Conservation (phyloP, 2,888 invertebrate species). For the Limenitis camilla region DNA sequence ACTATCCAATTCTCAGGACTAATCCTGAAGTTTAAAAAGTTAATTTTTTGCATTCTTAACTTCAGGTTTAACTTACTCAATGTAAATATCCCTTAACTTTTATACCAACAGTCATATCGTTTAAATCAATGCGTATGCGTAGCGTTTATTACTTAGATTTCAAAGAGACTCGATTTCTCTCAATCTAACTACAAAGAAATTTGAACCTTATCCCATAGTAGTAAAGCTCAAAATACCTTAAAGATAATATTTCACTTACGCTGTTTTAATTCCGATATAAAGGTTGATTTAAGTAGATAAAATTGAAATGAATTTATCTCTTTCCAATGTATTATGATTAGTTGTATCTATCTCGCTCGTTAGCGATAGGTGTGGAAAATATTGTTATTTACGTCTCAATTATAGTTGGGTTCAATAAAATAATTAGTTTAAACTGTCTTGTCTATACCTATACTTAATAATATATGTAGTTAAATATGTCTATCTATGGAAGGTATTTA, state of each 20-base stretch:
- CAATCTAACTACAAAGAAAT: slow-evolving; percentile 20
- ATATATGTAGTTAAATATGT: slow-evolving; percentile 8
- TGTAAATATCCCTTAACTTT: neutral
- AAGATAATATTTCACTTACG: slow-evolving; percentile 7
- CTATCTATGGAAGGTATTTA: slow-evolving; percentile 5
- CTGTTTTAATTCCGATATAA: slow-evolving; percentile 10
- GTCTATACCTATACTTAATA: too few species aligned
- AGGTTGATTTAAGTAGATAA: slow-evolving; percentile 36
- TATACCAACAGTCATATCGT: slow-evolving; percentile 34
- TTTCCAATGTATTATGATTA: slow-evolving; percentile 31
- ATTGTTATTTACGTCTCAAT: slow-evolving; percentile 35
- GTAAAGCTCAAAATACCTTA: slow-evolving; percentile 19
- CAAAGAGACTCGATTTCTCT: slow-evolving; percentile 43
- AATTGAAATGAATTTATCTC: slow-evolving; percentile 36
- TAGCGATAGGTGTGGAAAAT: slow-evolving; percentile 25
- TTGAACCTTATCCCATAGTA: neutral
- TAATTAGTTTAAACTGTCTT: slow-evolving; percentile 23
- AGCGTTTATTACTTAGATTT: slow-evolving; percentile 48
- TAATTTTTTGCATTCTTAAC: too few species aligned
- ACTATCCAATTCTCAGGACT: too few species aligned
- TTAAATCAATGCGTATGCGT: slow-evolving; percentile 50
- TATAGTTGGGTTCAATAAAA: slow-evolving; percentile 27
- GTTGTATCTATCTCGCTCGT: slow-evolving; percentile 27
- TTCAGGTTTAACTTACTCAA: too few species aligned
- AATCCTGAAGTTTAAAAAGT: too few species aligned